Percentiles rank a stretch among this genome's conserved stretches.
phyloP scores from a whole-genome alignment of 35 echinoderm and acorn worm genomes.

The Patiria miniata region DNA sequence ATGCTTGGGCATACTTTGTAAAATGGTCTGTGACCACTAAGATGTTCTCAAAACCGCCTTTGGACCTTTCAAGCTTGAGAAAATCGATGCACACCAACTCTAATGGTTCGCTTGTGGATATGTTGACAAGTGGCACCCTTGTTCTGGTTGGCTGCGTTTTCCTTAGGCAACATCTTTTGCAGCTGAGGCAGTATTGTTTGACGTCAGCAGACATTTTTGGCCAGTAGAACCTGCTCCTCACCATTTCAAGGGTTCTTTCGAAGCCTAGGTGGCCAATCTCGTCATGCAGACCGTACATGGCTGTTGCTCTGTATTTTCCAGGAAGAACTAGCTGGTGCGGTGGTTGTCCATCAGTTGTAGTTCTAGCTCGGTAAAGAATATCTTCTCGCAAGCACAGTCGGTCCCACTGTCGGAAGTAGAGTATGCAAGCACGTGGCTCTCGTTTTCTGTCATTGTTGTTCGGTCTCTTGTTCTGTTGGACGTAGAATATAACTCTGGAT shows the following conservation, averaged over 20 bases:
- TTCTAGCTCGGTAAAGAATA: not conserved
- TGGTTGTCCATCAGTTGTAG: not conserved
- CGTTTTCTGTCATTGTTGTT: not conserved
- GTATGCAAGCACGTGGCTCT: not conserved
- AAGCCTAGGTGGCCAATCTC: constrained; percentile 34
- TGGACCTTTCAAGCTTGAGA: constrained; percentile 40
- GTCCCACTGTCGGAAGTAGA: not conserved
- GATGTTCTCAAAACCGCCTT: constrained; percentile 59
- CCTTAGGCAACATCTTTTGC: constrained; percentile 32
- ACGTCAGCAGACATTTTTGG: constrained; percentile 28
- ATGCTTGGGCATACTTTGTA: constrained; percentile 60
- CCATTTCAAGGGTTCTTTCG: constrained; percentile 43
- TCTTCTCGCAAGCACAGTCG: not conserved
- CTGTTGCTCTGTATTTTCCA: not conserved
- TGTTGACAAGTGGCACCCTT: constrained; percentile 19
- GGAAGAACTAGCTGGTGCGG: not conserved
- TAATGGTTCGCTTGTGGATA: not conserved
- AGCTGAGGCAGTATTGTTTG: constrained; percentile 15
- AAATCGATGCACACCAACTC: constrained; percentile 36
- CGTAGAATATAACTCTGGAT: not conserved
- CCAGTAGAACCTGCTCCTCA: constrained; percentile 38
- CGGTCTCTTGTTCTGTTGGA: not conserved
- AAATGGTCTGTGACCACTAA: constrained; percentile 76
- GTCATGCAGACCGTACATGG: not conserved
- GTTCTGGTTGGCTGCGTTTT: constrained; percentile 17